Conservation (phyloP, 2,113 vertebrate genomes). For the Heliornis fulica region DNA sequence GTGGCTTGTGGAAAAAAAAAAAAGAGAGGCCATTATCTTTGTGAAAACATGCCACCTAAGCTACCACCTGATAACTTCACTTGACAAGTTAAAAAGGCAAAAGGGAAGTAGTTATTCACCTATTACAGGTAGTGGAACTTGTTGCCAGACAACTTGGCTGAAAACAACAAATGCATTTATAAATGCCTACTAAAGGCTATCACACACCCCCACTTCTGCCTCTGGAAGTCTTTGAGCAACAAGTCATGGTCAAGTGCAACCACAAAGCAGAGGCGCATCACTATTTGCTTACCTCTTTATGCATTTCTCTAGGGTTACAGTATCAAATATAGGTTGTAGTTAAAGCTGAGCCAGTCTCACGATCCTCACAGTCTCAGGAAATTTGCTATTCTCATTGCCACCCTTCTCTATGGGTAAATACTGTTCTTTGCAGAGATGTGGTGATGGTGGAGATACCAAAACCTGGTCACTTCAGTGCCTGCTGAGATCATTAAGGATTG, state of each 20-base stretch:
- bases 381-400: not conserved
- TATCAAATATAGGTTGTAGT: rapidly evolving
- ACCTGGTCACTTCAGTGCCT: not conserved
- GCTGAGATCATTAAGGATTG: not conserved
- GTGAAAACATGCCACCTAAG: not conserved
- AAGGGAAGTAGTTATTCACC: not conserved
- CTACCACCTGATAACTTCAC: too few species aligned
- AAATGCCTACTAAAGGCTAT: not conserved
- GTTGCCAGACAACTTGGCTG: not conserved
- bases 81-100: not conserved
- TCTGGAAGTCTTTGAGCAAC: not conserved
- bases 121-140: not conserved
- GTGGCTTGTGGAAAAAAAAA: rapidly evolving
- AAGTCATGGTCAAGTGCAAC: not conserved
- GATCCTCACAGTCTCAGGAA: not conserved
- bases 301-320: not conserved
- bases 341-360: not conserved
- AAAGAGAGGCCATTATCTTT: not conserved
- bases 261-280: not conserved
- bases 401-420: not conserved
- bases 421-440: not conserved
- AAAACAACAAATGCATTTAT: not conserved
- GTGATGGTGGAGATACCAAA: not conserved
- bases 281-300: not conserved
- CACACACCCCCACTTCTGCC: rapidly evolving